Base-by-base conservation (phyloP, 2,888 invertebrate genomes). In the Anoncus sp. region DNA sequence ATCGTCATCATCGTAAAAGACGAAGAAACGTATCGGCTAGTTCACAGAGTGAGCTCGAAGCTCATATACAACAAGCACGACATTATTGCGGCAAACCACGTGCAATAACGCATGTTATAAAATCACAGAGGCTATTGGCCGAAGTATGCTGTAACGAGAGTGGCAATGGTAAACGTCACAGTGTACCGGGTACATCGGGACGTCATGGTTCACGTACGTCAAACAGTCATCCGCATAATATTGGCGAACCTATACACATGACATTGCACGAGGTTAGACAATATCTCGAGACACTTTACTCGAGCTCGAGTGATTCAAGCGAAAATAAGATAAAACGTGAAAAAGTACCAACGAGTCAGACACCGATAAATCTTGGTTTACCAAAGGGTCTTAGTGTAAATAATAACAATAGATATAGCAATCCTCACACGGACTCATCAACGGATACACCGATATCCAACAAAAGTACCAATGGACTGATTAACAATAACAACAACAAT, bases 221-320 rank as follows among this genome's bases (percentile, higher is more conserved):
- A 1, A 93, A 92, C 80, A 93, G 92, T 81, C 92, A 91, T 81
- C 92, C 92, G 16, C 94, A 94, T 79, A 94, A 93, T 62, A 93
- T 93, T 70, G 93, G 93, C 2, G 97, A 97, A 88, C 95, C 95
- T 2, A 94, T 97, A 80, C 97, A 97, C 89, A 95, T 97, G 94
- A 97, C 97, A 10, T 91, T 97, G 73, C 95, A 96, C 84, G 97
- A 97, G 92, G 96, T 97, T 87, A 94, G 96, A 81, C 96, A 96
- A 86, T 97, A 96, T 90, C 93, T 97, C 85, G 96, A 97, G 83
- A 96, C 96, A 7, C 92, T 97, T 51, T 97, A 97, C 89, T 96
- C 96, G 40, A 95, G 95, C 90, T 95, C 95, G 57, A 95, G 95
- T 86, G 95, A 95, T 87, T 95, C 95, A 35, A 93, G 92, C 60